Conservation (phyloP, 2,113 vertebrate genomes). For the Saccopteryx bilineata region DNA sequence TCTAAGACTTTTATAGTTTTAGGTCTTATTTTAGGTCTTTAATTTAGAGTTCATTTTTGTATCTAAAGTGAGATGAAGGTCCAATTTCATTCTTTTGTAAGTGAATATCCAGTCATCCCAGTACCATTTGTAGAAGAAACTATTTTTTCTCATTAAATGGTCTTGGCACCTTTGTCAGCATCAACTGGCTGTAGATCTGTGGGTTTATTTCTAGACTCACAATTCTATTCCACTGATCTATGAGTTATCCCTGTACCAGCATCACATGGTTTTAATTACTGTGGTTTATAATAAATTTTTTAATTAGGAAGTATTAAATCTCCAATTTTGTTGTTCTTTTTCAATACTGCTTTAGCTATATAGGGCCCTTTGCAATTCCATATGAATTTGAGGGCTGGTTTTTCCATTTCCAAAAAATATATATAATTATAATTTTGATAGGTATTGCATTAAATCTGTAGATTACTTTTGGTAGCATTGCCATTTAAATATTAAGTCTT, state of each 20-base stretch:
- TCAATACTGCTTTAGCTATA: neutral
- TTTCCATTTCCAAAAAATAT: neutral
- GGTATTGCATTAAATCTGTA: neutral
- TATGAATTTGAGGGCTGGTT: neutral
- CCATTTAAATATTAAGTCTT: neutral
- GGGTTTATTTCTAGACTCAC: neutral
- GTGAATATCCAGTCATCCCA: neutral
- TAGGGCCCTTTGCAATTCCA: neutral
- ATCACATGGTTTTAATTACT: neutral
- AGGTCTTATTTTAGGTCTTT: neutral
- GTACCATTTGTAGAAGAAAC: neutral
- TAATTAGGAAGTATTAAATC: neutral
- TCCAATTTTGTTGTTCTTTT: neutral
- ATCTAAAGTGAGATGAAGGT: neutral
- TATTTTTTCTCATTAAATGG: neutral
- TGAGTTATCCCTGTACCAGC: neutral
- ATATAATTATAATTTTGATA: neutral
- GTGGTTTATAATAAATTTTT: neutral
- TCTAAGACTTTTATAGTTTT: slow-evolving; percentile 14
- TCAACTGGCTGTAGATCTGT: neutral
- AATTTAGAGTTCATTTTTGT: neutral
- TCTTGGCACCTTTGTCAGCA: neutral
- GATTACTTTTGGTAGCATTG: neutral
- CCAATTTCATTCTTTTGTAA: neutral
- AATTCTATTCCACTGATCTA: neutral